Percentiles rank a stretch among this genome's conserved stretches.
Evolutionary conservation across 2,888 invertebrate species (phyloP).

Genomic region (Luperina testacea): DNA sequence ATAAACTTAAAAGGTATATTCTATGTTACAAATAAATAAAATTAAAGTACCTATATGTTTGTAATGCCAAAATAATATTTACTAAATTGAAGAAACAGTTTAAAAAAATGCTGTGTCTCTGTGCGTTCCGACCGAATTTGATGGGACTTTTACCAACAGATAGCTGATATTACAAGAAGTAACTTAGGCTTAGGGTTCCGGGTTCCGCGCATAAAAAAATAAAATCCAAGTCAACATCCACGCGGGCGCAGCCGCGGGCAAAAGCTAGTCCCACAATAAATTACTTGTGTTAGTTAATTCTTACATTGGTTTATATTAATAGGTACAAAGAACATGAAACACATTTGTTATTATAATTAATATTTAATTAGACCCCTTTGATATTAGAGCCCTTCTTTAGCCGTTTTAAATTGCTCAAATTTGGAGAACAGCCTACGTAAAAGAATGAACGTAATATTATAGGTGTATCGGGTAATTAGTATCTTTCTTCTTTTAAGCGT

Average conservation of each 20-base stretch:
- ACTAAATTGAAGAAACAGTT: not conserved
- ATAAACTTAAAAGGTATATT: not conserved
- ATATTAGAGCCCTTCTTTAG: not conserved
- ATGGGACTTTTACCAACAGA: not conserved
- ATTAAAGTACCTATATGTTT: not conserved
- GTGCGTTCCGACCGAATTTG: not conserved
- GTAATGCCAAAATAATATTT: not conserved
- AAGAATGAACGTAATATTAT: not conserved
- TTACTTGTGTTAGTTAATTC: slow-evolving; percentile 36
- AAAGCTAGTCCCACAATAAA: slow-evolving; percentile 9
- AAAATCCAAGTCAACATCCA: not conserved
- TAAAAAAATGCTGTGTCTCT: not conserved
- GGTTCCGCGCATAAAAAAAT: too few relatives aligned
- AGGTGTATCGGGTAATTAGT: not conserved
- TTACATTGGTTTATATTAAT: not conserved
- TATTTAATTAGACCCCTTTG: slow-evolving; percentile 41
- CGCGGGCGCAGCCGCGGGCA: not conserved
- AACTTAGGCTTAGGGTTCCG: not conserved
- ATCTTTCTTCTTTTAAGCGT: not conserved
- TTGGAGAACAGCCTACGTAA: not conserved
- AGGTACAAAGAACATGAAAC: not conserved
- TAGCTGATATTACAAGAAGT: not conserved
- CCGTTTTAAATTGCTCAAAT: not conserved
- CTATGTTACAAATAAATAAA: not conserved
- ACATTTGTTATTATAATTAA: slow-evolving; percentile 33